Evolutionary conservation across 2,888 invertebrate genomes (phyloP), one percentile per base, ranked within the genome.

Genomic region (Tetropium fuscum): DNA sequence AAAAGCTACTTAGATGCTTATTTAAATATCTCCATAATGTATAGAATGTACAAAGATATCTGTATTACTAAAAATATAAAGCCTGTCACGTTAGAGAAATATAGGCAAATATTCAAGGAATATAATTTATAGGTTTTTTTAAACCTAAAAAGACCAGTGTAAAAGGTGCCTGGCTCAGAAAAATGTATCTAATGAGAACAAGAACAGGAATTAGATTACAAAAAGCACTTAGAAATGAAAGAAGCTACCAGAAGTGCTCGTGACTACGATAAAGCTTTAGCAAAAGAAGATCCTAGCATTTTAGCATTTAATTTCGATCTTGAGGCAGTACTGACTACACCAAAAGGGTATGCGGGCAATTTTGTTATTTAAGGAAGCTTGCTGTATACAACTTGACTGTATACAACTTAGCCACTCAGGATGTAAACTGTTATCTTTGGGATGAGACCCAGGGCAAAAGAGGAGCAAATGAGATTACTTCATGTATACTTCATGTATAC

Each of bases 331-430:
- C 62, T 74, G 10, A 53, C 41, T 25, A 70, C 70, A 16, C 75
- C 73, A 41, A 74, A 75, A 65, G 70, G 64, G n/a, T 34, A 54
- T 47, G 61, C 66, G 73, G 70, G 11, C 69, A 69, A 60, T 69
- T 72, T 43, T 72, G 72, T 61, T 74, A 72, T 51, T 63, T 72
- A 20, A 58, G 72, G 16, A 77, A 75, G 57, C 58, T 75, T 45
- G 73, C 73, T 11, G 68, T 73, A 4, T 74, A 73, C 49, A 75
- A 76, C 66, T 70, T 76, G 18, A 76, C 75, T 2, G 45, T 77
- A n/a, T 75, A 78, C 58, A 73, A 74, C 58, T 67, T 73, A 48
- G 73, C 62, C 34, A 67, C 74, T 60, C 71, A 74, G 66, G 66
- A 74, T 32, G 72, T 73, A 49, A 58, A 55, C 40, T 75, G 73